These are phyloP conservation scores for Brachyptera risi DNA, from an alignment of 2,888 invertebrate species.

Conservation along the genomic window DNA sequence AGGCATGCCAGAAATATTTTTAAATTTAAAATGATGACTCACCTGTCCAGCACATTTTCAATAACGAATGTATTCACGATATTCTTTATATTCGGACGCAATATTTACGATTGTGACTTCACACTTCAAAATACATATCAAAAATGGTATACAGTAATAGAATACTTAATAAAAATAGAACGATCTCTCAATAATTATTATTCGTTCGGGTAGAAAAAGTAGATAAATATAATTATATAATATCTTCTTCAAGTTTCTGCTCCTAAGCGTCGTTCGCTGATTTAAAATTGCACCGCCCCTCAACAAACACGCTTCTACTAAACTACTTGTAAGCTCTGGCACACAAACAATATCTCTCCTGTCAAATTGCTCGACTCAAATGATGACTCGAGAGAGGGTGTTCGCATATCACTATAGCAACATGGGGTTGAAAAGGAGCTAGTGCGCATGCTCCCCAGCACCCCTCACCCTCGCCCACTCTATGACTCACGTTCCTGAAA, in stretches of 20 bases:
- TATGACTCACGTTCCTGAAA: background rate
- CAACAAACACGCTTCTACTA: too few species aligned
- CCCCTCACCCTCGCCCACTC: background rate
- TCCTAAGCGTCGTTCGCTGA: background rate
- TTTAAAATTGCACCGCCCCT: too few species aligned
- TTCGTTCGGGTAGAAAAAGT: slow-evolving; percentile 2
- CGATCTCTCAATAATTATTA: slow-evolving; percentile 8
- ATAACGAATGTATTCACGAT: background rate
- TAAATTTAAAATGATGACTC: background rate
- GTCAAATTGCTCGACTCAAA: slow-evolving; percentile 4
- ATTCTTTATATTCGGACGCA: background rate
- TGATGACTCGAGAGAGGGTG: slow-evolving; percentile 13
- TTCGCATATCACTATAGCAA: background rate
- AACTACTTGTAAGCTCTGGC: too few species aligned
- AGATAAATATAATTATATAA: background rate
- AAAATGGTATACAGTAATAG: background rate
- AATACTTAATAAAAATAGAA: slow-evolving; percentile 7
- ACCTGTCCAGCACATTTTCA: slow-evolving; percentile 15
- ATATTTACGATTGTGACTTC: too few species aligned
- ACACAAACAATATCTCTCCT: background rate
- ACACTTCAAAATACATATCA: too few species aligned
- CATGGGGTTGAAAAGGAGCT: background rate
- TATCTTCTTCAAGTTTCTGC: background rate
- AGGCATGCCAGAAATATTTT: background rate
- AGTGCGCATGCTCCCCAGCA: slow-evolving; percentile 1